Conservation (phyloP, 2,888 invertebrate species). For the Andricus quercusramuli region DNA sequence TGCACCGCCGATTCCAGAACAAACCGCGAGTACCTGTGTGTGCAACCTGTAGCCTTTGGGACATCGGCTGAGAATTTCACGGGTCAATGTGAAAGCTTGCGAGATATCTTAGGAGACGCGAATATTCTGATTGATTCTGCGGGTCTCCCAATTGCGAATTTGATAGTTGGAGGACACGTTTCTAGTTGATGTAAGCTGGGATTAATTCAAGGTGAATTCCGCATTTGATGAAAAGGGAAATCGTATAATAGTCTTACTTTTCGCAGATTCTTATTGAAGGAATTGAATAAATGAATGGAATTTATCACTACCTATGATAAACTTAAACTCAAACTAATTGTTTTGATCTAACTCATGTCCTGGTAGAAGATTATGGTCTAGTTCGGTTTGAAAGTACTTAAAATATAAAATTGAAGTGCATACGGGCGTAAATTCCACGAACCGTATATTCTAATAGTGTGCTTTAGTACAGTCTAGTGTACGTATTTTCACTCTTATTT, state of each 20-base stretch:
- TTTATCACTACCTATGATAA: too few relatives aligned
- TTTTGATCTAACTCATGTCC: too few relatives aligned
- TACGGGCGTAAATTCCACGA: too few relatives aligned
- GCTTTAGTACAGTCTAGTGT: too few relatives aligned
- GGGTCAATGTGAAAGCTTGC: constrained; percentile 31
- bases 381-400: too few relatives aligned
- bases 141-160: not conserved
- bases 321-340: too few relatives aligned
- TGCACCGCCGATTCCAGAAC: constrained; percentile 20
- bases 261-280: not conserved
- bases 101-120: not conserved
- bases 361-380: too few relatives aligned
- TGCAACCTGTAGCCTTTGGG: constrained; percentile 24
- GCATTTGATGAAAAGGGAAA: not conserved
- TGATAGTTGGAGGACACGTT: not conserved
- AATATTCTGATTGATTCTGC: not conserved
- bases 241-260: not conserved
- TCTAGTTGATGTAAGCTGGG: not conserved
- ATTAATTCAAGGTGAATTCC: constrained; percentile 7
- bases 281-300: not conserved
- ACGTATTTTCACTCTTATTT: too few relatives aligned
- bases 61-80: constrained; percentile 19
- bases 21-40: constrained; percentile 25
- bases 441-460: too few relatives aligned
- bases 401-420: too few relatives aligned